Conservation (phyloP, 2,113 vertebrate genomes). For the Leptobrachium ailaonicum region DNA sequence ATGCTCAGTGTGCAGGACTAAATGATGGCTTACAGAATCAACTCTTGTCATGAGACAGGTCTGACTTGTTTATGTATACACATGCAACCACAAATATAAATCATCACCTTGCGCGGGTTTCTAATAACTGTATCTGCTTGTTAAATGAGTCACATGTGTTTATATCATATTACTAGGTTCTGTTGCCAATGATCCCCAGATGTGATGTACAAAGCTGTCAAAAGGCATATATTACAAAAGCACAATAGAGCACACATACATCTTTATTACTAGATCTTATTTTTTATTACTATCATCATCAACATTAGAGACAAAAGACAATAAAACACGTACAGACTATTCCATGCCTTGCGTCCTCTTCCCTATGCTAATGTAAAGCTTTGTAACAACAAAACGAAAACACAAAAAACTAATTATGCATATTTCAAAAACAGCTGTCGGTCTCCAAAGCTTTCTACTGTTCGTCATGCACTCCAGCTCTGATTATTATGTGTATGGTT, state of each 20-base stretch:
- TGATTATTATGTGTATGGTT: background rate
- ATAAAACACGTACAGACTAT: background rate
- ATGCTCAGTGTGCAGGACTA: too few relatives aligned
- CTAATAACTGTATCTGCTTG: too few relatives aligned
- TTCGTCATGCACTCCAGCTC: background rate
- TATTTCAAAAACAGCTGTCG: background rate
- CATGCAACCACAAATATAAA: too few relatives aligned
- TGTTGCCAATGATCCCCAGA: too few relatives aligned
- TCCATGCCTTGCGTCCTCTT: background rate
- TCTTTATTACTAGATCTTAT: background rate
- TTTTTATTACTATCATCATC: background rate
- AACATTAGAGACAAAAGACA: background rate
- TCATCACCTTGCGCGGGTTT: too few relatives aligned
- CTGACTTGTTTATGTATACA: too few relatives aligned
- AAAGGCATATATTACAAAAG: background rate
- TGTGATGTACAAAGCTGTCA: too few relatives aligned
- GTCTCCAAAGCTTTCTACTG: background rate
- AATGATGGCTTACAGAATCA: too few relatives aligned
- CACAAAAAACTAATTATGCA: background rate
- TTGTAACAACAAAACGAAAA: background rate
- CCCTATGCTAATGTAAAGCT: background rate
- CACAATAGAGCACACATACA: background rate
- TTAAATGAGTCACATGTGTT: too few relatives aligned
- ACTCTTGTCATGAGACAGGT: too few relatives aligned
- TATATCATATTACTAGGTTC: too few relatives aligned